Evolutionary conservation across 2,888 invertebrate species (phyloP).

Genomic region (Leuctra nigra): DNA sequence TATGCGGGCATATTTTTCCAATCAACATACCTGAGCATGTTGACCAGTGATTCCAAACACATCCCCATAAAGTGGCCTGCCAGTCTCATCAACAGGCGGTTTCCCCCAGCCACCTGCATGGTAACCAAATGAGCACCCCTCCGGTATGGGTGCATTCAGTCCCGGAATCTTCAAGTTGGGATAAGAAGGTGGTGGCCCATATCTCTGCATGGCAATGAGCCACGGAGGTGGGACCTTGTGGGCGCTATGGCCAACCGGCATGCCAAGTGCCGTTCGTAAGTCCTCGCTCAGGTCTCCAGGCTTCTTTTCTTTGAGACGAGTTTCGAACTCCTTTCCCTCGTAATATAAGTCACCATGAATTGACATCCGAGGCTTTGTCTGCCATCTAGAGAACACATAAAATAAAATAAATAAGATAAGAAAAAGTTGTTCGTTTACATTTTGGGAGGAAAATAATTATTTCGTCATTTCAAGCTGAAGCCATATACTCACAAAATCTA

Average conservation of each 20-base stretch:
- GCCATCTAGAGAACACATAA: conserved; percentile 73
- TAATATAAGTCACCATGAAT: conserved; percentile 98
- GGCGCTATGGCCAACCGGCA: conserved; percentile 94
- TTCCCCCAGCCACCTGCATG: conserved; percentile 99
- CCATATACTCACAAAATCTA: too few species aligned
- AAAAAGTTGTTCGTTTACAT: too few species aligned
- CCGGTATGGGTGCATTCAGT: conserved; percentile 96
- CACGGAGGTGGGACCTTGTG: conserved; percentile 49
- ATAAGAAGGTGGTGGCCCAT: conserved; percentile 98
- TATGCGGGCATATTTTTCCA: too few species aligned
- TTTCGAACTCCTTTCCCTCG: conserved; percentile 98
- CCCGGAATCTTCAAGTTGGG: conserved; percentile 97
- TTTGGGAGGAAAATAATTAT: too few species aligned
- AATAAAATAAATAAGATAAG: too few species aligned
- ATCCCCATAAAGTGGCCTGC: conserved; percentile 96
- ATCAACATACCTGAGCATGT: conserved; percentile 54
- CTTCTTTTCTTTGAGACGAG: conserved; percentile 94
- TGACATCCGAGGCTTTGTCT: conserved; percentile 98
- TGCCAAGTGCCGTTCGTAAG: conserved; percentile 90
- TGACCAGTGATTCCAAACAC: conserved; percentile 85
- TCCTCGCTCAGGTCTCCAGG: conserved; percentile 97
- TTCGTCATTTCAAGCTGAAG: too few species aligned
- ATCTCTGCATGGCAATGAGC: conserved; percentile 44
- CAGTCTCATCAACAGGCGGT: conserved; percentile 97
- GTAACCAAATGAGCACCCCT: conserved; percentile 95